Evolutionary conservation across 1,140 invertebrate genomes (phyloP).

Genomic region (Drosophila novamexicana): DNA sequence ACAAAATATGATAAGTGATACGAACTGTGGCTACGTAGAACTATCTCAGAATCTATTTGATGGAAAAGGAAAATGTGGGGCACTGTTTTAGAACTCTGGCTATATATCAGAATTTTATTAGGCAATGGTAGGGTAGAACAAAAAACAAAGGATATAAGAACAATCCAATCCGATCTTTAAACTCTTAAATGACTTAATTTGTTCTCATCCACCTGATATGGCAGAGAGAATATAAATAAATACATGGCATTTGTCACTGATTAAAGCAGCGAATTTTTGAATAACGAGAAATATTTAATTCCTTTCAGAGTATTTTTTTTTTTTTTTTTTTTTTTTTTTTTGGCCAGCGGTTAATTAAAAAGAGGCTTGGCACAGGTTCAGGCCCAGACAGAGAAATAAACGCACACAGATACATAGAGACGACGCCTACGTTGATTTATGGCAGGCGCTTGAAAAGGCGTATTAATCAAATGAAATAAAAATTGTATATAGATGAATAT

Average conservation of each 20-base stretch:
- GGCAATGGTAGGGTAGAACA: no score
- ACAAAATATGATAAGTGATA: no score
- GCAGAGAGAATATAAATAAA: neutral
- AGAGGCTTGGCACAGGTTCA: conserved; percentile 59
- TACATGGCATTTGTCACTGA: conserved; percentile 36
- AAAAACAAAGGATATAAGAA: no score
- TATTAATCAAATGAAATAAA: conserved; percentile 71
- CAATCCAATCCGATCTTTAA: neutral
- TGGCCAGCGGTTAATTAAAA: conserved; percentile 67
- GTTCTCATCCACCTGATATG: conserved; percentile 20
- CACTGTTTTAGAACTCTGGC: no score
- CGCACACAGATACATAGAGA: neutral
- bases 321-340: conserved; percentile 2
- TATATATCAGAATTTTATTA: no score
- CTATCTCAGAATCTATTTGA: no score
- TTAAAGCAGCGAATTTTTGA: conserved; percentile 23
- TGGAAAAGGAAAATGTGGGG: no score
- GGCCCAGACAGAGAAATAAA: conserved; percentile 5
- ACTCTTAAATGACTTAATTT: conserved; percentile 36
- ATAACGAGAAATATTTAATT: conserved; percentile 26
- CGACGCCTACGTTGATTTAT: conserved; percentile 73
- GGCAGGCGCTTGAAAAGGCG: conserved; percentile 51
- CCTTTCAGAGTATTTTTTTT: conserved; percentile 24
- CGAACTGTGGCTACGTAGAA: no score
- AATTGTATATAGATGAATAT: conserved; percentile 44